These are phyloP conservation scores for Sebastes nivosus DNA, from an alignment of 2,797 vertebrate species.

Conservation along the genomic window DNA sequence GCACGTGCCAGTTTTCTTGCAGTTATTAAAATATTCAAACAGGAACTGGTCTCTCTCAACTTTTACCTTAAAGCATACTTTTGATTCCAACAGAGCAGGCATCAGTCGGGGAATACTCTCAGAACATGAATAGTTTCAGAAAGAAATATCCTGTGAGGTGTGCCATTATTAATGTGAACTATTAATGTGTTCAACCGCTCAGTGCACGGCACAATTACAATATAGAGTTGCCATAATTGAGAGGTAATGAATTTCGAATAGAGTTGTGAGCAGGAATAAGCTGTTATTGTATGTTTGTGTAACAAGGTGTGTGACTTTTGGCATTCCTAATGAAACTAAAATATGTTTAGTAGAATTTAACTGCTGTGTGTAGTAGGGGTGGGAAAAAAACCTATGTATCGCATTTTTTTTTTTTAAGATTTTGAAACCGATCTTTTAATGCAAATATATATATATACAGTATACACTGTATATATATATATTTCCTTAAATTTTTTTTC, in stretches of 20 bases:
- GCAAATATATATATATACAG: no score
- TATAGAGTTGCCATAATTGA: background rate
- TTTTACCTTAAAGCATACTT: background rate
- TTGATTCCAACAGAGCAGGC: background rate
- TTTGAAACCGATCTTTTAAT: no score
- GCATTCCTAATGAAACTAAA: background rate
- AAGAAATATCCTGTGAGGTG: background rate
- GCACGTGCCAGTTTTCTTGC: conserved; percentile 1
- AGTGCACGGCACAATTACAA: background rate
- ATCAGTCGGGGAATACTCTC: background rate
- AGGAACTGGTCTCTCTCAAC: background rate
- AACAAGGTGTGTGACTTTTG: background rate
- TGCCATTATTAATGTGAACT: background rate
- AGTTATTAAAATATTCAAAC: conserved; percentile 20
- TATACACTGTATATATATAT: no score
- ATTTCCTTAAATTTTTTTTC: no score
- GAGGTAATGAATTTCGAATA: background rate
- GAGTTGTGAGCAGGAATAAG: background rate
- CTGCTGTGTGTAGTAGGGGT: background rate
- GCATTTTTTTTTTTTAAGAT: no score
- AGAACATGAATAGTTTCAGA: background rate
- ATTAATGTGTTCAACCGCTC: background rate
- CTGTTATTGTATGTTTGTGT: background rate
- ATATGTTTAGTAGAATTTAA: background rate
- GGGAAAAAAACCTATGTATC: no score